Evolutionary conservation across 2,888 invertebrate species (phyloP), one percentile per base, ranked within the genome.

Genomic region (Idaea straminata): DNA sequence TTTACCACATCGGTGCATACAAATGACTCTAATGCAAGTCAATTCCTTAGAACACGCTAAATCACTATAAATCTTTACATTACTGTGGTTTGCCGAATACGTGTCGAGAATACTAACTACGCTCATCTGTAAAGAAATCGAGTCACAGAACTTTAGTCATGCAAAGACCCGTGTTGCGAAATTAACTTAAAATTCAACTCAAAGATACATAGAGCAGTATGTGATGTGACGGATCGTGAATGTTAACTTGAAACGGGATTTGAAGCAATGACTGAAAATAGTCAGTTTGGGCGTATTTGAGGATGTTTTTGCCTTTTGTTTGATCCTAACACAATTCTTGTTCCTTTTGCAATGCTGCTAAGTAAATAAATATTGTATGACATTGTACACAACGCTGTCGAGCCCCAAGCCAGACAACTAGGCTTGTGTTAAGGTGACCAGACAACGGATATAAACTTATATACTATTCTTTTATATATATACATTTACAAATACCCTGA

Each of bases 101-200:
- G 47, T 47, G 47, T 0, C 10, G 3, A 7, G 47, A 47, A 7
- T 47, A 47, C 47, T 3, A 47, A 47, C 13, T 47, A 13, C 47
- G 13, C 6, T 10, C 47, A 10, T 13, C 13, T 13, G 4, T 13
- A 47, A 47, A 47, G 47, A 47, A 47, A 47, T 47, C 6, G 47
- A 47, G 47, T 47, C 47, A 47, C 47, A 47, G 47, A 47, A 47
- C 47, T 47, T 47, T 47, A 47, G 47, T 47, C 47, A 47, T 47
- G 47, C 47, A 47, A 47, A 47, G 47, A 47, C 47, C 13, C 47
- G 60, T 62, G 68, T 79, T 74, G 70, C 74, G 66, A 69, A 70
- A 77, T 64, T 60, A 58, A 67, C 61, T 79, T 77, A 66, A 69
- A 68, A 80, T 79, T 80, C 75, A 65, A 67, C 65, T 62, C 67